Conservation (phyloP, 2,888 invertebrate genomes). For the Parthenolecanium corni region DNA sequence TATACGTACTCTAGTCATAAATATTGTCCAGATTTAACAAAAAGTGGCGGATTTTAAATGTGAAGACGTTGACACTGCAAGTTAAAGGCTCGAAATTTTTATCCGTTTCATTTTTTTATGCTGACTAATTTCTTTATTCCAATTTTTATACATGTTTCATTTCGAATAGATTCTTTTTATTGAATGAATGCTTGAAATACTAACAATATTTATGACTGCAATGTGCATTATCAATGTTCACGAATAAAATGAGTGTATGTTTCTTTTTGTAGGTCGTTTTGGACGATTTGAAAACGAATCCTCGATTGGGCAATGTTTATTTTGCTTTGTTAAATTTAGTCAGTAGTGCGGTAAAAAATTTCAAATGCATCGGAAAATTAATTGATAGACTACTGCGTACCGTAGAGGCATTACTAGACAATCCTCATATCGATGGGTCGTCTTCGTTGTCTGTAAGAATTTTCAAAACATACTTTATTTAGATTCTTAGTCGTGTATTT, state of each 20-base stretch:
- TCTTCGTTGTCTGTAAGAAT: neutral
- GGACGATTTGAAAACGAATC: slow-evolving; percentile 17
- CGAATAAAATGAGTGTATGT: too few relatives aligned
- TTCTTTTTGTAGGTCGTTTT: slow-evolving; percentile 1
- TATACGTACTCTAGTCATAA: too few relatives aligned
- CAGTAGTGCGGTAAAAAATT: slow-evolving; percentile 9
- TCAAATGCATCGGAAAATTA: slow-evolving; percentile 11
- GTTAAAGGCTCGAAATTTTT: neutral
- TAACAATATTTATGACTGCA: neutral
- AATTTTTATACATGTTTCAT: too few relatives aligned
- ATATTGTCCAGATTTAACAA: too few relatives aligned
- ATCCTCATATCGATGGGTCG: slow-evolving; percentile 3
- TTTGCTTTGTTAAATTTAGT: slow-evolving; percentile 10
- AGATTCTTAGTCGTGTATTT: neutral
- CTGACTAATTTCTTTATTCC: too few relatives aligned
- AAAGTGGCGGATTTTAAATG: too few relatives aligned
- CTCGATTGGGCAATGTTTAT: slow-evolving; percentile 12
- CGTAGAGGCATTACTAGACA: slow-evolving; percentile 5
- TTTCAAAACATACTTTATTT: neutral
- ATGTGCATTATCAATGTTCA: too few relatives aligned
- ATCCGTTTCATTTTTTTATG: too few relatives aligned
- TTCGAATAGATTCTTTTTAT: neutral
- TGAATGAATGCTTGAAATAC: neutral
- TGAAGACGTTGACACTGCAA: too few relatives aligned
- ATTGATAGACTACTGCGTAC: slow-evolving; percentile 5